Evolutionary conservation across 2,888 invertebrate species (phyloP).

Genomic region (Drosophila gaucha): DNA sequence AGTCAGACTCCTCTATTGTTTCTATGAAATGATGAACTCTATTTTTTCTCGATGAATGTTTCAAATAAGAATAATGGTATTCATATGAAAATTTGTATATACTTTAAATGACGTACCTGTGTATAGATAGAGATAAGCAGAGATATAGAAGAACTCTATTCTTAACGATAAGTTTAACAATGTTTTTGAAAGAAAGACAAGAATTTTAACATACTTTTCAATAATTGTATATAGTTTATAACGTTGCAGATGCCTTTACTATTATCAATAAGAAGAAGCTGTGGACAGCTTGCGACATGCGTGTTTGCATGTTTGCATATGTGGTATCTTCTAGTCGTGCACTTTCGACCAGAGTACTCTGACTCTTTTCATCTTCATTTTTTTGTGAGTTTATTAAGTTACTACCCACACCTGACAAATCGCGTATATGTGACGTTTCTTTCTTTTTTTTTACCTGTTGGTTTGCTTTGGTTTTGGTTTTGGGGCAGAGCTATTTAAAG

Average conservation of each 20-base stretch:
- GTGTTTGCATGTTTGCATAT: background rate
- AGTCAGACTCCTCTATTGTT: too few species aligned
- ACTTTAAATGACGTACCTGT: too few species aligned
- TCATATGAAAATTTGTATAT: too few species aligned
- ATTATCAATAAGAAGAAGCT: background rate
- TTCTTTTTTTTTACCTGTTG: constrained; percentile 8
- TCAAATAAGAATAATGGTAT: too few species aligned
- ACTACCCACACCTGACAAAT: constrained; percentile 47
- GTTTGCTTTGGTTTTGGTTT: constrained; percentile 3
- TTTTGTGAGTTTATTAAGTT: constrained; percentile 12
- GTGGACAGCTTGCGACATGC: background rate
- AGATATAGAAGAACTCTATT: too few species aligned
- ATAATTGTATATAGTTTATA: too few species aligned
- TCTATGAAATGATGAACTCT: too few species aligned
- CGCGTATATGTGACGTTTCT: constrained; percentile 21
- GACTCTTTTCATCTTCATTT: background rate
- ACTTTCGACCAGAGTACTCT: background rate
- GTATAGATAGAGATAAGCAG: too few species aligned
- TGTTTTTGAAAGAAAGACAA: background rate
- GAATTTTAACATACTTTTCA: background rate
- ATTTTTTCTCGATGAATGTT: too few species aligned
- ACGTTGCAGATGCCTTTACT: too few species aligned
- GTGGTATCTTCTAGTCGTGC: constrained; percentile 3
- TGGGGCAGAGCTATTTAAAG: constrained; percentile 38
- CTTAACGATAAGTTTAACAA: background rate